phyloP scores from a whole-genome alignment of 2,797 vertebrate genomes.

The Trematomus bernacchii region DNA sequence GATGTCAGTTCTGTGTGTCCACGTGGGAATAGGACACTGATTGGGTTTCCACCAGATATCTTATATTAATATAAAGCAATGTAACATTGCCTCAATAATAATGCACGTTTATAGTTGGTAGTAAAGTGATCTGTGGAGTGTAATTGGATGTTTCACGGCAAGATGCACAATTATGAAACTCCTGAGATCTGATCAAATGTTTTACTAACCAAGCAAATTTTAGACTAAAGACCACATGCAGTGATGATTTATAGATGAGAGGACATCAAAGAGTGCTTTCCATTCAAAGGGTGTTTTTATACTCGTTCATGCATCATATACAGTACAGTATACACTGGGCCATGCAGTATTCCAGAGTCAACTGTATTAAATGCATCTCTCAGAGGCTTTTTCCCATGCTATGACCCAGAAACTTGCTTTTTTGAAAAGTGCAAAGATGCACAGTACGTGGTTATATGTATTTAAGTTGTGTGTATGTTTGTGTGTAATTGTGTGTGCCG shows the following conservation, averaged over 20 bases:
- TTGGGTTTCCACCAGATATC: conserved; percentile 21
- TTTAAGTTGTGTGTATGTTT: conserved; percentile 35
- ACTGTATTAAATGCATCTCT: conserved; percentile 55
- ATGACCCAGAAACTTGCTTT: conserved; percentile 65
- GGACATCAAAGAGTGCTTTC: conserved; percentile 36
- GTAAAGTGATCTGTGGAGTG: neutral
- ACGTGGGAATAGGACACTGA: conserved; percentile 36
- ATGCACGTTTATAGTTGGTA: conserved; percentile 5
- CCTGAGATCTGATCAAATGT: conserved; percentile 17
- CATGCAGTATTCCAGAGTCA: conserved; percentile 39
- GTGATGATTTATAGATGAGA: conserved; percentile 11
- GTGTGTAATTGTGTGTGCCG: conserved; percentile 17
- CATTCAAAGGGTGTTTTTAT: conserved; percentile 14
- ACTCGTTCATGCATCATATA: conserved; percentile 18
- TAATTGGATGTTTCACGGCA: conserved; percentile 14
- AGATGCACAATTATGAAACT: conserved; percentile 22
- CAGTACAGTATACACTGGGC: conserved; percentile 22
- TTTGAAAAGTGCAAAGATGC: conserved; percentile 63
- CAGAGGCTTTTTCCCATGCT: conserved; percentile 28
- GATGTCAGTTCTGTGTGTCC: conserved; percentile 41
- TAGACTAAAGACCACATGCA: conserved; percentile 23
- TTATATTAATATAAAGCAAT: conserved; percentile 15
- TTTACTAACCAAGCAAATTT: conserved; percentile 34
- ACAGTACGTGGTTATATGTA: conserved; percentile 47
- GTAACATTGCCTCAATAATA: neutral